Evolutionary conservation across 2,888 invertebrate genomes (phyloP).

Genomic region (Zaprionus obscuricornis): DNA sequence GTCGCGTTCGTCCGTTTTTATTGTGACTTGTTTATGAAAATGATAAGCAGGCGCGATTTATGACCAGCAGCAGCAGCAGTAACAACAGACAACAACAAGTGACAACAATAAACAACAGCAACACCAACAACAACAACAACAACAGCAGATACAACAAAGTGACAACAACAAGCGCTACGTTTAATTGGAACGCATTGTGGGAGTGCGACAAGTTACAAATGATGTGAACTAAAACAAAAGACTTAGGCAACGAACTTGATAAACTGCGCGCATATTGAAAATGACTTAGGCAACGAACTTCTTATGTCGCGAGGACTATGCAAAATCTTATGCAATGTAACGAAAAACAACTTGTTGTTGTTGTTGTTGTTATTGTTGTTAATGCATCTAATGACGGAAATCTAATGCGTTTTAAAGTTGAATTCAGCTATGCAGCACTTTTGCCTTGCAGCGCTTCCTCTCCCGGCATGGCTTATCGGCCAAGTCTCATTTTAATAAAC

Average conservation of each 20-base stretch:
- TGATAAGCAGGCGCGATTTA: slow-evolving; percentile 69
- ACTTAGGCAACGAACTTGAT: slow-evolving; percentile 55
- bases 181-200: slow-evolving; percentile 35
- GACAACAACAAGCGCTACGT: not conserved
- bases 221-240: slow-evolving; percentile 60
- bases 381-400: slow-evolving; percentile 73
- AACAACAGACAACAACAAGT: slow-evolving; percentile 18
- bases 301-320: too few species aligned
- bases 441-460: not conserved
- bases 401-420: slow-evolving; percentile 68
- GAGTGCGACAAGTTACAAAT: slow-evolving; percentile 47
- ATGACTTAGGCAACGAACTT: too few species aligned
- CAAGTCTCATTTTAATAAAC: slow-evolving; percentile 73
- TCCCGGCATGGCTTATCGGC: slow-evolving; percentile 61
- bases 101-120: slow-evolving; percentile 10
- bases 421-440: slow-evolving; percentile 1
- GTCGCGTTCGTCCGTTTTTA: slow-evolving; percentile 42
- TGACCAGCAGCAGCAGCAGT: slow-evolving; percentile 14
- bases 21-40: slow-evolving; percentile 73
- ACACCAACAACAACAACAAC: slow-evolving; percentile 14
- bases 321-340: slow-evolving; percentile 52
- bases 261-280: not conserved
- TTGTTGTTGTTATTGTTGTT: too few species aligned
- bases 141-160: too few species aligned
- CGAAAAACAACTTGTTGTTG: slow-evolving; percentile 60